phyloP scores from a whole-genome alignment of 2,797 vertebrate species.

The Phataginus tetradactyla region DNA sequence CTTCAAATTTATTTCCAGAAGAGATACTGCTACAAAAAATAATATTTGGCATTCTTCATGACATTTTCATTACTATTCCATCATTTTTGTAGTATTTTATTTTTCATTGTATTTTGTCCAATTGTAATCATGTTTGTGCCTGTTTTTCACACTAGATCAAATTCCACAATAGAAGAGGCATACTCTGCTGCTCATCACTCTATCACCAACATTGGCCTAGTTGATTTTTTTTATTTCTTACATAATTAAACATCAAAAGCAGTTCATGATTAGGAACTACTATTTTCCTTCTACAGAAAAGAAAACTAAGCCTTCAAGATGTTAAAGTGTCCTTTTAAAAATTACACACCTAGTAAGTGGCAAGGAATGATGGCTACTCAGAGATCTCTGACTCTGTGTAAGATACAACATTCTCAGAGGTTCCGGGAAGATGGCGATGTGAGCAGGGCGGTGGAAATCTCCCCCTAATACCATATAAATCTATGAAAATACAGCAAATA shows the following conservation, averaged over 20 bases:
- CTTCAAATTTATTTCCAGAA: constrained; percentile 19
- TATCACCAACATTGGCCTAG: not conserved
- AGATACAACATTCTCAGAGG: not conserved
- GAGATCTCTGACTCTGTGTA: not conserved
- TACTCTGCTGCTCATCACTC: not conserved
- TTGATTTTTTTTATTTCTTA: not conserved
- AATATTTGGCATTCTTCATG: not conserved
- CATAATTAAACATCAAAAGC: constrained; percentile 27
- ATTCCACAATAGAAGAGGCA: not conserved
- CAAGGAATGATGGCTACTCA: not conserved
- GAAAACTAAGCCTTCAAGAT: not conserved
- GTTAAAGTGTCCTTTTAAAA: not conserved
- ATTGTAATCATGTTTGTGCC: not conserved
- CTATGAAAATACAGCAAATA: no score
- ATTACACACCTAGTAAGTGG: not conserved
- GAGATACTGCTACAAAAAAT: not conserved
- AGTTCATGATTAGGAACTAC: not conserved
- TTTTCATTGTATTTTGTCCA: not conserved
- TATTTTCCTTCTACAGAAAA: not conserved
- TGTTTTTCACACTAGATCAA: not conserved
- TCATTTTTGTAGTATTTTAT: not conserved
- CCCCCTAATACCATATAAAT: no score
- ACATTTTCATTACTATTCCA: not conserved
- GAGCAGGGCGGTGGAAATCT: no score
- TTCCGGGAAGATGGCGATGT: no score